Base-by-base conservation (phyloP, 2,888 invertebrate species). In the Noctuana brunneofusca region DNA sequence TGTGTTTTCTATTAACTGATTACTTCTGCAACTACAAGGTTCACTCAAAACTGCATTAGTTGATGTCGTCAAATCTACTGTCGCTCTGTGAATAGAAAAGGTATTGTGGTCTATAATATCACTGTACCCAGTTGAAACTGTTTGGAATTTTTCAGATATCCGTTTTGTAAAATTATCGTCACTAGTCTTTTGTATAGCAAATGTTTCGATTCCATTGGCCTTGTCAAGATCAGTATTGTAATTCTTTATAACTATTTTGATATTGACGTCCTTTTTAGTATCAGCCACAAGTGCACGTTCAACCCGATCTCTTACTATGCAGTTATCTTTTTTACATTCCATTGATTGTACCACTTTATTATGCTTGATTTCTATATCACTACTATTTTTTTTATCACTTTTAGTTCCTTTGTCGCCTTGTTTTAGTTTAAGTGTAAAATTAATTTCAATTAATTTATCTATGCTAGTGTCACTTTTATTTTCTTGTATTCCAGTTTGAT, bases 161-260 rank as follows among this genome's bases (percentile, higher is more conserved):
- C 79, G 77, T 62, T 76, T 75, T 12, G 80, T 68, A 70, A 81
- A 85, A 2, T 76, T 72, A 9, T 80, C 75, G 49, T 73, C 62
- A 8, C 63, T 48, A 22, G 18, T 12, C 46, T 38, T 62, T 14
- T 12, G 18, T 55, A n/a, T 20, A 16, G 38, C 58, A 6, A 11
- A 35, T 4, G 20, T 48, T 20, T 52, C 46, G 12, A 16, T 18
- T 20, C 35, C 38, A 32, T 53, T 56, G 52, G 54, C 52, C 6
- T 58, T 62, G 16, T 65, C 53, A 11, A 58, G 66, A 64, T 80
- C 80, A 1, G 72, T 66, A 65, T 81, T 82, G 32, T 71, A 78
- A 52, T 79, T 86, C 64, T 83, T 85, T 49, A 89, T 81, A 4
- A 83, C 63, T 53, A 89, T 87, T 64, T 78, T 81, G 46, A 89